phyloP scores from a whole-genome alignment of 2,888 invertebrate genomes.

The Antheraea yamamai region DNA sequence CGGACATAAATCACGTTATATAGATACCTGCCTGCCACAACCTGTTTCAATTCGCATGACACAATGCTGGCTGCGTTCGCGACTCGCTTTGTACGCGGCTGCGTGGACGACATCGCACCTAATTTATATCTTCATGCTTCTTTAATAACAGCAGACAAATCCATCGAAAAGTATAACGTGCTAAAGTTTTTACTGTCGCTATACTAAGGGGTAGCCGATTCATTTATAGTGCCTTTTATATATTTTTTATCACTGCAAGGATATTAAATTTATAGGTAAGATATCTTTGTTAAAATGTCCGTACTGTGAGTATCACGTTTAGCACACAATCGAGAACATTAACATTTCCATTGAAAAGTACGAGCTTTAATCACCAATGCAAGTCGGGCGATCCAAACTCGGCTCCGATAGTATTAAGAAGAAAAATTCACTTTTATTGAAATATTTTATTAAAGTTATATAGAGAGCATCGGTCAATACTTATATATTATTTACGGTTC shows the following conservation, averaged over 20 bases:
- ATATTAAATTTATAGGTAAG: slow-evolving; percentile 70
- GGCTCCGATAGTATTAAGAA: slow-evolving; percentile 8
- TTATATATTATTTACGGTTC: slow-evolving; percentile 44
- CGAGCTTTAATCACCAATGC: slow-evolving; percentile 55
- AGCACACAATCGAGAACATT: slow-evolving; percentile 75
- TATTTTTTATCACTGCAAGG: slow-evolving; percentile 57
- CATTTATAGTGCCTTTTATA: slow-evolving; percentile 60
- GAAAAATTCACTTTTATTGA: slow-evolving; percentile 22
- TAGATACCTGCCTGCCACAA: slow-evolving; percentile 78
- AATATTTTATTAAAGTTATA: slow-evolving; percentile 23
- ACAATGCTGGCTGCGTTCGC: slow-evolving; percentile 59
- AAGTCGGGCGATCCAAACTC: slow-evolving; percentile 50
- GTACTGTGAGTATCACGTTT: slow-evolving; percentile 67
- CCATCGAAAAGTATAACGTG: slow-evolving; percentile 56
- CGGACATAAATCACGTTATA: slow-evolving; percentile 75
- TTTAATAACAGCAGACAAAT: slow-evolving; percentile 64
- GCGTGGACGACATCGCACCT: slow-evolving; percentile 59
- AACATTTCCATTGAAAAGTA: slow-evolving; percentile 72
- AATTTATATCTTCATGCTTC: slow-evolving; percentile 80
- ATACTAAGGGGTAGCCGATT: slow-evolving; percentile 66
- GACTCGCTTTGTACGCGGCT: slow-evolving; percentile 60
- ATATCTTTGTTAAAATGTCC: slow-evolving; percentile 63
- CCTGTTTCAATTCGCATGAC: slow-evolving; percentile 80
- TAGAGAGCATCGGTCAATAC: slow-evolving; percentile 39
- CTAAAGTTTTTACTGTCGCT: slow-evolving; percentile 59